These are phyloP conservation scores for Zosterops borbonicus DNA, from an alignment of 2,113 vertebrate species.

Conservation along the genomic window DNA sequence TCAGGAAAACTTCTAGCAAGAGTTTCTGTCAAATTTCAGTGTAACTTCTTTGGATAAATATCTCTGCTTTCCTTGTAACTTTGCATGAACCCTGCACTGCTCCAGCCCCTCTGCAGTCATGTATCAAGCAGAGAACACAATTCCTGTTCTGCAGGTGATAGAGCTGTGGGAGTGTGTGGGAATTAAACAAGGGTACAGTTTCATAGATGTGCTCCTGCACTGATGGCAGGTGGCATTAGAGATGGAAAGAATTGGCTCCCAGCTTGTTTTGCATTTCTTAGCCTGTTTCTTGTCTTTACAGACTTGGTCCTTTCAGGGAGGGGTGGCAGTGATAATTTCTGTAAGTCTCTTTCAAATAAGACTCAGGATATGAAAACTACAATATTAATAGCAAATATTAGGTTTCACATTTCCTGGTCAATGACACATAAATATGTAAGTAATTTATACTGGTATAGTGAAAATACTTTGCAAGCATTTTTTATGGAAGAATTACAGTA, in stretches of 20 bases:
- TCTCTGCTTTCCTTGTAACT: background rate
- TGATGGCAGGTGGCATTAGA: background rate
- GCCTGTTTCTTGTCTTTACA: background rate
- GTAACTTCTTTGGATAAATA: background rate
- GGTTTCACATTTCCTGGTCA: background rate
- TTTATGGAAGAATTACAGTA: background rate
- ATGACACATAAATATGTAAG: constrained; percentile 2
- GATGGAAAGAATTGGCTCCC: background rate
- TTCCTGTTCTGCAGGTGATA: background rate
- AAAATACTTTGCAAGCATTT: background rate
- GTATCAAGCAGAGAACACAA: background rate
- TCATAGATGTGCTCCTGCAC: background rate
- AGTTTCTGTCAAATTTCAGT: background rate
- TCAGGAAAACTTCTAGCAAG: background rate
- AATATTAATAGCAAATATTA: background rate
- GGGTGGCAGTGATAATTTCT: background rate
- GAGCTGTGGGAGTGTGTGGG: background rate
- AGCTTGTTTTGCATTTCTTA: background rate
- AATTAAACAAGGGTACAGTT: background rate
- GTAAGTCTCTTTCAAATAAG: background rate
- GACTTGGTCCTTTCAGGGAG: background rate
- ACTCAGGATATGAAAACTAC: background rate
- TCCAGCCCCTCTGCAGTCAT: background rate
- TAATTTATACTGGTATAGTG: background rate
- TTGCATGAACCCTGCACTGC: background rate